Evolutionary conservation across 2,797 vertebrate species (phyloP).

Genomic region (Coreius guichenoti): DNA sequence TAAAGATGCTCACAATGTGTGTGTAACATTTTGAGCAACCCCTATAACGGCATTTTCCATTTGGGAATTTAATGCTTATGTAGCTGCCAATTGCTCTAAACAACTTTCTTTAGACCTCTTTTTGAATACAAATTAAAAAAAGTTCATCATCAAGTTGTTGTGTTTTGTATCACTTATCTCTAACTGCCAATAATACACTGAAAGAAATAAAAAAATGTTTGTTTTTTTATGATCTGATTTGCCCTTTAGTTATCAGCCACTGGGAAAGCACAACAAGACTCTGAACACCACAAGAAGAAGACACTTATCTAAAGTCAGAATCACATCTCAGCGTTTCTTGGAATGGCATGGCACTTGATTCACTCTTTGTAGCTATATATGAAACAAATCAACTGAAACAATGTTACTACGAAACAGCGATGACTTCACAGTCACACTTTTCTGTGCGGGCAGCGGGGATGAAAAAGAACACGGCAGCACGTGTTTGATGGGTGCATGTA

Average conservation of each 20-base stretch:
- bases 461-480: constrained; percentile 2
- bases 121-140: constrained; percentile 20
- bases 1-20: neutral
- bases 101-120: neutral
- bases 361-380: constrained; percentile 34
- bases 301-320: constrained; percentile 19
- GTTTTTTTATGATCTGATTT: neutral
- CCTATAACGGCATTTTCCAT: neutral
- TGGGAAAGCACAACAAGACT: neutral
- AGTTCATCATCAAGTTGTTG: neutral
- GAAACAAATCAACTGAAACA: constrained; percentile 42
- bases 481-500: constrained; percentile 50
- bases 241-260: neutral
- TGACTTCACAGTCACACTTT: constrained; percentile 41
- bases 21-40: neutral
- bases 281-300: neutral
- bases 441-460: constrained; percentile 15
- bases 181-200: neutral
- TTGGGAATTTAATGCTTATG: neutral
- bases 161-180: neutral
- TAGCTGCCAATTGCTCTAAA: neutral
- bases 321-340: constrained; percentile 42
- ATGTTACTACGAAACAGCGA: constrained; percentile 36
- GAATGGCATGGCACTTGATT: constrained; percentile 32
- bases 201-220: neutral